Evolutionary conservation across 1,140 invertebrate genomes (phyloP).

Genomic region (Bicyclus anynana): DNA sequence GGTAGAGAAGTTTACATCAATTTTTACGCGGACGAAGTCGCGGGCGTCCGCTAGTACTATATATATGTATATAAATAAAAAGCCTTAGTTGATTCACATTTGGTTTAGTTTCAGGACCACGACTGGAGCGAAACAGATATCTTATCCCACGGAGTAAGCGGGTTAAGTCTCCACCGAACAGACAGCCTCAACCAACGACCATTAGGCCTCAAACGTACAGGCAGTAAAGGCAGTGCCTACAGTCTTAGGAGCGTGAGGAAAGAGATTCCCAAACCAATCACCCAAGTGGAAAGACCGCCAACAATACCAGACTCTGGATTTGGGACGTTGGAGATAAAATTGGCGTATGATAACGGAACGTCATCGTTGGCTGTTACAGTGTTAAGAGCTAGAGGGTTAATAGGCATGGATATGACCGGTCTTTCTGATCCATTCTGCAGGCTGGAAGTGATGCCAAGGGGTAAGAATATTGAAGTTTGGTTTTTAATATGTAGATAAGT

Average conservation of each 20-base stretch:
- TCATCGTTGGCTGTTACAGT: constrained; percentile 89
- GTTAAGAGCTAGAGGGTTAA: constrained; percentile 84
- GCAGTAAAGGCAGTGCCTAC: constrained; percentile 68
- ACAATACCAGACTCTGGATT: constrained; percentile 70
- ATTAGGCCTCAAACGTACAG: constrained; percentile 55
- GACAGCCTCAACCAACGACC: constrained; percentile 63
- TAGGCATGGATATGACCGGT: constrained; percentile 92
- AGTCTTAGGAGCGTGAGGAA: constrained; percentile 60
- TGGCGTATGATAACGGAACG: constrained; percentile 86
- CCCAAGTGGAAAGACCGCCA: constrained; percentile 48
- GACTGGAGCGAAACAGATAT: constrained; percentile 66
- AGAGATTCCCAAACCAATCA: constrained; percentile 43
- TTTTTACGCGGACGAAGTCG: no score
- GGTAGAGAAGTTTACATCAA: no score
- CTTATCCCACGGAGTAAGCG: constrained; percentile 66
- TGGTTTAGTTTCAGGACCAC: constrained; percentile 42
- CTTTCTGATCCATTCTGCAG: constrained; percentile 95
- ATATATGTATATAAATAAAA: neutral
- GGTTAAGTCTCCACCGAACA: constrained; percentile 61
- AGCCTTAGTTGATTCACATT: no score
- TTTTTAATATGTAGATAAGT: neutral
- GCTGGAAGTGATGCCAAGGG: constrained; percentile 88
- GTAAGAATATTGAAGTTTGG: constrained; percentile 45
- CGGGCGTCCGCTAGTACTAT: no score
- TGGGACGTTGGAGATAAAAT: constrained; percentile 85